Conservation (phyloP, 2,113 vertebrate genomes). For the Bubo blakistoni region DNA sequence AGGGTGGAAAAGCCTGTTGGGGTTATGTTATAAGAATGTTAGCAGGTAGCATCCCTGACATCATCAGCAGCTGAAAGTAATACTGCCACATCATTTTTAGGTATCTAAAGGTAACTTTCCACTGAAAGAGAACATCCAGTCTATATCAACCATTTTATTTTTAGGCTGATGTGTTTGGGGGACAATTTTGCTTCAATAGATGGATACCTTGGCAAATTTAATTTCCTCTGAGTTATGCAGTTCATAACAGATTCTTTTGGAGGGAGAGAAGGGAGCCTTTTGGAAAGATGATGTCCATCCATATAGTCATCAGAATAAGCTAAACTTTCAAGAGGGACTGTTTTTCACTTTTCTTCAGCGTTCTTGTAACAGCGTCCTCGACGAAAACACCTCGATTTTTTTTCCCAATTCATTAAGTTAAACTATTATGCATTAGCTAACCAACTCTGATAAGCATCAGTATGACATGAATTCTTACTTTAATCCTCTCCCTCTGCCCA, state of each 20-base stretch:
- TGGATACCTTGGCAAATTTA: not conserved
- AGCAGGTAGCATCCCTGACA: not conserved
- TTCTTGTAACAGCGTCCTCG: not conserved
- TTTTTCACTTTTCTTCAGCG: not conserved
- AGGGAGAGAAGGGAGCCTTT: not conserved
- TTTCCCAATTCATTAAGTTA: not conserved
- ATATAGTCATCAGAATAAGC: not conserved
- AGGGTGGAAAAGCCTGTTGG: not conserved
- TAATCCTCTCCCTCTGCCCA: not conserved
- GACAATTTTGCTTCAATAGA: not conserved
- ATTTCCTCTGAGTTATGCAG: not conserved
- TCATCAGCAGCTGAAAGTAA: not conserved
- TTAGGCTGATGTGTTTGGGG: not conserved
- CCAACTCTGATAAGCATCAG: not conserved
- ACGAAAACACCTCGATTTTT: not conserved
- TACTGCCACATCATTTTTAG: not conserved
- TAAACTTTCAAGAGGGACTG: not conserved
- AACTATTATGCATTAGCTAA: not conserved
- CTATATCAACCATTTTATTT: not conserved
- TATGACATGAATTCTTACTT: conserved; percentile 16
- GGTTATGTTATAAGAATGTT: not conserved
- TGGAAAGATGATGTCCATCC: not conserved
- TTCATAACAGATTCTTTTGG: not conserved
- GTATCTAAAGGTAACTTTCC: not conserved
- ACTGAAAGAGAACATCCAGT: not conserved